Evolutionary conservation across 2,888 invertebrate species (phyloP).

Genomic region (Anorthoa munda): DNA sequence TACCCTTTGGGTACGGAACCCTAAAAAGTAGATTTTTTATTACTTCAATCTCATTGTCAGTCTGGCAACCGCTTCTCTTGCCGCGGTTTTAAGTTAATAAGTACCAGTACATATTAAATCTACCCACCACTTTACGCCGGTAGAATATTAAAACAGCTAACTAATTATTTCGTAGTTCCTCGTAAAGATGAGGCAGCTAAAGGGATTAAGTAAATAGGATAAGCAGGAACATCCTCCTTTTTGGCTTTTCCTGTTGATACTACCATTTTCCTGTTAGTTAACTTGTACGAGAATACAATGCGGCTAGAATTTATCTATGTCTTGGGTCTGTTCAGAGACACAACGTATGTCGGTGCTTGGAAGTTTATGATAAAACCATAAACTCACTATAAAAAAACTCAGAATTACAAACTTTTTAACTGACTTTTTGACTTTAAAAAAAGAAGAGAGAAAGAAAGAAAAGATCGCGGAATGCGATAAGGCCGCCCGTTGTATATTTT

Average conservation of each 20-base stretch:
- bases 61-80: neutral
- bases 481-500: too few species aligned
- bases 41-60: neutral
- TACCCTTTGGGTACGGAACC: too few species aligned
- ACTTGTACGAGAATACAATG: too few species aligned
- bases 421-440: too few species aligned
- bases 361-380: too few species aligned
- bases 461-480: too few species aligned
- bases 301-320: too few species aligned
- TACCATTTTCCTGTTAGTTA: neutral
- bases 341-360: too few species aligned
- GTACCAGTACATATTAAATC: constrained; percentile 33
- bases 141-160: constrained; percentile 38
- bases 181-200: constrained; percentile 16
- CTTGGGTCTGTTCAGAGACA: too few species aligned
- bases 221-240: neutral
- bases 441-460: too few species aligned
- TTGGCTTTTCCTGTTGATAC: neutral
- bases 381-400: too few species aligned
- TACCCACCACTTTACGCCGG: constrained; percentile 21
- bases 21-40: neutral
- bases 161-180: constrained; percentile 34
- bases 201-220: constrained; percentile 18
- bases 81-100: constrained; percentile 19
- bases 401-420: too few species aligned